Base-by-base conservation (phyloP, 2,888 invertebrate genomes). In the Tiliacea aurago region DNA sequence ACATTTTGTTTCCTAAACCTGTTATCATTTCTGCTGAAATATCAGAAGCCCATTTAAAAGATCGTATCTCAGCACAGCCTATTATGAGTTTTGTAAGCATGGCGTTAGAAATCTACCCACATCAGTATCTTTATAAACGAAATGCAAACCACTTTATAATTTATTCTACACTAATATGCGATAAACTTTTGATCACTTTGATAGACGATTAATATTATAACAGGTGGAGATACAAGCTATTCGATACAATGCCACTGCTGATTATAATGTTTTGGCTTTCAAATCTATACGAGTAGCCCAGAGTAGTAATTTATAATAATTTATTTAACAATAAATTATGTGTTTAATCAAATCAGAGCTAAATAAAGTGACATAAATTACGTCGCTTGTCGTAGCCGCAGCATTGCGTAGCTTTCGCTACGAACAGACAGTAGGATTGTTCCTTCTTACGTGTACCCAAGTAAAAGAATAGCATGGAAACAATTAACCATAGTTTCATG, bases 91-190 rank as follows among this genome's bases (percentile, higher is more conserved):
- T 74, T 82, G 65, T 78, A 75, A 78, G 68, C 68, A 70, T 68
- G 49, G 64, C 23, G 58, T 63, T 80, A 41, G 61, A 69, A 53
- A 61, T 69, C 70, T 78, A 65, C 70, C 71, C 64, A 78, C 81
- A 75, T 78, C 41, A 13, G 4, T 70, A 62, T 59, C 68, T 70
- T 73, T 78, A 64, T 70, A 70, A 73, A 73, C 49, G 73, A 66
- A 75, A 80, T 76, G 56, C 73, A 83, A 80, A 83, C 74, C 56
- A 74, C 76, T 80, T 73, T 59, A 76, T 80, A 84, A 84, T 78
- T 58, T 70, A 79, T 84, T 84, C 76, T 73, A 67, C 74, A 70
- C 73, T 73, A 81, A 73, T 81, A 76, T 74, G 62, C 70, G 69
- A 72, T 79, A 75, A 79, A 80, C 56, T 76, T 67, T 59, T 84